These are phyloP conservation scores for Cheiracanthium punctorium DNA, from an alignment of 2,888 invertebrate genomes.

Conservation along the genomic window DNA sequence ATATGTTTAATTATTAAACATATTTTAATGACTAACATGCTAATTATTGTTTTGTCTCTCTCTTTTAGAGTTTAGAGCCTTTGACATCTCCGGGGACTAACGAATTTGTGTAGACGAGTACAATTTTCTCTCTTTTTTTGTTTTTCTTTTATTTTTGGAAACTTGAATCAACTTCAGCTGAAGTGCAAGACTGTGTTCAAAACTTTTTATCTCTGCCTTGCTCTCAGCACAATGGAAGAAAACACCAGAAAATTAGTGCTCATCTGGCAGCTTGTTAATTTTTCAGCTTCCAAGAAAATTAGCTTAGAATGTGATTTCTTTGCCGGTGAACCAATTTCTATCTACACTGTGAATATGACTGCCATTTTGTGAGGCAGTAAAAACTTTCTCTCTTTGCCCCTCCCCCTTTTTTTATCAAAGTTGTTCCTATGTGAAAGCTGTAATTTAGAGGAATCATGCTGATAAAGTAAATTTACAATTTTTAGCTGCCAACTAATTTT, in stretches of 20 bases:
- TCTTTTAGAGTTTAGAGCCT: constrained; percentile 88
- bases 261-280: constrained; percentile 53
- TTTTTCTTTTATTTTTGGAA: not conserved
- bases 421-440: constrained; percentile 15
- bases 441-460: not conserved
- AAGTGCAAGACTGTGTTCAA: constrained; percentile 66
- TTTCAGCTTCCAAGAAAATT: constrained; percentile 49
- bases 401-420: not conserved
- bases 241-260: constrained; percentile 50
- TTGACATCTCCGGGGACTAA: constrained; percentile 87
- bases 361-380: not conserved
- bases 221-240: constrained; percentile 32
- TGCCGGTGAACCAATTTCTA: constrained; percentile 45
- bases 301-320: constrained; percentile 53
- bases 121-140: too few species aligned
- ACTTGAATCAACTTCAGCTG: constrained; percentile 24
- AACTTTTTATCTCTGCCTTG: constrained; percentile 26
- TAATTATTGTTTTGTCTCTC: constrained; percentile 75
- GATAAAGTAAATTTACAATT: not conserved
- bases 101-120: constrained; percentile 84
- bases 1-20: not conserved
- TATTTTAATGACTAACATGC: too few species aligned
- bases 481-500: constrained; percentile 1
- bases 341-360: constrained; percentile 6
- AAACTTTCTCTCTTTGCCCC: not conserved